Conservation (phyloP, 2,888 invertebrate species). For the Andrena haemorrhoa region DNA sequence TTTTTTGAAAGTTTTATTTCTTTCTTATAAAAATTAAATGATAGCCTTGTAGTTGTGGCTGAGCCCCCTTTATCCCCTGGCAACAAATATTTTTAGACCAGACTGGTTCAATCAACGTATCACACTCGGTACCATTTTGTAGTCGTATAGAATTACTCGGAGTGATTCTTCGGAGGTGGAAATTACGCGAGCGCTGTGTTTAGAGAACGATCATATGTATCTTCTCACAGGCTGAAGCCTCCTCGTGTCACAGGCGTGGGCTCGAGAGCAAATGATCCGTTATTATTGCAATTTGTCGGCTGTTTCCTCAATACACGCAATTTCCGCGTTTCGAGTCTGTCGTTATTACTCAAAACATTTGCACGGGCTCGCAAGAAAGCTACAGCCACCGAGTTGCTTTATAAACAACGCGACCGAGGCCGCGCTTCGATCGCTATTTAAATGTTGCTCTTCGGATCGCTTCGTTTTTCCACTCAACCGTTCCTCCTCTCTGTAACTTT, state of each 20-base stretch:
- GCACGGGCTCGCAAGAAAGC: background rate
- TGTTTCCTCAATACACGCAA: conserved; percentile 25
- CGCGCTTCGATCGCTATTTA: no score
- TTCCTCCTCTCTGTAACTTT: no score
- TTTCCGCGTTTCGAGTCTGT: background rate
- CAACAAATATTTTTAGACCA: no score
- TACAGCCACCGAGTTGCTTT: background rate
- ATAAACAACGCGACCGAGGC: background rate
- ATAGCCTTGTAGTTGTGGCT: no score
- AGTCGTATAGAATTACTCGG: background rate
- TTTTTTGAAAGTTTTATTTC: no score
- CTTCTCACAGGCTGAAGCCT: background rate
- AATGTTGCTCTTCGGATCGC: no score
- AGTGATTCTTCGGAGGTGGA: conserved; percentile 5
- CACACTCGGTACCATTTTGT: no score
- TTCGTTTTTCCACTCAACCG: no score
- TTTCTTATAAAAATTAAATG: no score
- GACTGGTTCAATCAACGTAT: no score
- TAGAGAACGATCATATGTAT: background rate
- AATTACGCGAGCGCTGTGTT: background rate
- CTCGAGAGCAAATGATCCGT: conserved; percentile 2
- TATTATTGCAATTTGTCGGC: conserved; percentile 17
- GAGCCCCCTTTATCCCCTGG: no score
- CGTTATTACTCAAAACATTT: conserved; percentile 19
- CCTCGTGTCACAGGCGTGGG: background rate